phyloP scores from a whole-genome alignment of 2,797 vertebrate species.

The Diceros bicornis region DNA sequence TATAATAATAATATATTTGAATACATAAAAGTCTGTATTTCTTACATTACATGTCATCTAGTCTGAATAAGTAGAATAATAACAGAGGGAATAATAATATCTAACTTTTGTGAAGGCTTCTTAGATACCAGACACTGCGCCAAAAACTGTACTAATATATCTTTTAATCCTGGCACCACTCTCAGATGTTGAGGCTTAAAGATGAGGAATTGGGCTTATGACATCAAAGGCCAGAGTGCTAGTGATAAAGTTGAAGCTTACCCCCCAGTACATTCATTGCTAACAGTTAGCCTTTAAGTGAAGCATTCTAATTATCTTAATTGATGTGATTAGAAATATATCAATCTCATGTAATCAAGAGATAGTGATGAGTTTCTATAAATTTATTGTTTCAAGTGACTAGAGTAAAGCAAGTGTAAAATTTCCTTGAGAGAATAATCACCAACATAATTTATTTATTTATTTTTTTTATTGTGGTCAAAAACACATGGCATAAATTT shows the following conservation, averaged over 20 bases:
- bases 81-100: neutral
- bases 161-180: neutral
- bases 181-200: neutral
- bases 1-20: neutral
- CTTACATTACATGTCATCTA: neutral
- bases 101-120: neutral
- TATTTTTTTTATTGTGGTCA: neutral
- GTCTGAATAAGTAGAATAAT: neutral
- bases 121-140: neutral
- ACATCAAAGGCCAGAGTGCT: neutral
- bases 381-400: neutral
- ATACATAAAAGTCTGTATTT: neutral
- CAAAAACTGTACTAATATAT: neutral
- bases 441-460: neutral
- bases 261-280: neutral
- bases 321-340: neutral
- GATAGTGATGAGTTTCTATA: neutral
- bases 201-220: neutral
- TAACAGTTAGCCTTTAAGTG: neutral
- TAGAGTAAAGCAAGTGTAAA: neutral
- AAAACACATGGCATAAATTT: neutral
- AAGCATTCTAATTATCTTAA: neutral
- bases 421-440: neutral
- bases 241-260: neutral
- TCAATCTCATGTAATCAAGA: neutral